Evolutionary conservation across 1,140 invertebrate species (phyloP), one percentile per base, ranked within the genome.

Genomic region (Pseudoatta argentina): DNA sequence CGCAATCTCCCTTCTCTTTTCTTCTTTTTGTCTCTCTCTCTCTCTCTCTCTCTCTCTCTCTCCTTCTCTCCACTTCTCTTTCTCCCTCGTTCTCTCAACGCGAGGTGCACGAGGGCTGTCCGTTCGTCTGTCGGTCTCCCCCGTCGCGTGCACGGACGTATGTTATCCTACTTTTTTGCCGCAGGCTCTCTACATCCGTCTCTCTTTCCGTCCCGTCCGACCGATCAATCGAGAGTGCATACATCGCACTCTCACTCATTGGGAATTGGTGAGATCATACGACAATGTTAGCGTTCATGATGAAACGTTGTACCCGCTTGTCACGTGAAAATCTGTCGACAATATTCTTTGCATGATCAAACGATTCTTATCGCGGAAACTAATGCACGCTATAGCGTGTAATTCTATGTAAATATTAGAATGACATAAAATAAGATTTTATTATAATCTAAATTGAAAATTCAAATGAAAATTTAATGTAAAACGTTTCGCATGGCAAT

Each of bases 101-200:
- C 83, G 77, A 88, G 75, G 90, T 88, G 81, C 85, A 87, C 78
- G 77, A 89, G 87, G 85, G 90, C 79, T 88, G 87, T 89, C 77
- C 79, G 88, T 88, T 53, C 87, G 81, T 83, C 55, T 64, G 86
- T 79, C 51, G 77, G 88, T 86, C 88, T 89, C 88, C 64, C 87
- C 75, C 90, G 88, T 86, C 87, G 88, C 88, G 83, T 90, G 87
- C 88, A 79, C 63, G 85, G 81, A 81, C 88, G 90, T 90, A 90
- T 91, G 91, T 91, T 91, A 91, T 91, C 90, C 88, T 90, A 92
- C 86, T 89, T 90, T 92, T 92, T 92, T 90, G 86, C 88, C 85
- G 89, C 91, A 79, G 83, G 85, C 87, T 90, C 83, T 91, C 78
- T 81, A 77, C 83, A 87, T 87, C 59, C 77, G 55, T 71, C 57